Base-by-base conservation (phyloP, 2,888 invertebrate species). In the Andrena hattorfiana region DNA sequence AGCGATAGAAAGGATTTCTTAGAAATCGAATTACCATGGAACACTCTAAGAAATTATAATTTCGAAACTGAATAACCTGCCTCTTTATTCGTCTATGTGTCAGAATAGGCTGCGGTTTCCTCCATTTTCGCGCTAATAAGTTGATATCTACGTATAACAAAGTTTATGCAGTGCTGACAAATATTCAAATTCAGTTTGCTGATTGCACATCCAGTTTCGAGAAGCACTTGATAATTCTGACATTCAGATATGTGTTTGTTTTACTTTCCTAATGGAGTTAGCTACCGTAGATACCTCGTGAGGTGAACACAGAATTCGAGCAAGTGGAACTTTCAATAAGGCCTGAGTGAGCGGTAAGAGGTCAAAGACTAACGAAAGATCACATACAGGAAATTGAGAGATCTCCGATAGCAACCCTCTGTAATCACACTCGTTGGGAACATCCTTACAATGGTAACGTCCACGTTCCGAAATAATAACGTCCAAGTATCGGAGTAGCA, bases 1-100 rank as follows among this genome's bases (percentile, higher is more conserved):
- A 6, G 28, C 49, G 68, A 7, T 5, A 4, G 20, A 26, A 51
- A n/a, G 32, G 66, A 70, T 77, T 71, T 80, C 62, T 59, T 51
- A 28, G 35, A 56, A 63, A 68, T 71, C 67, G 28, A 42, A 63
- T 82, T 68, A 59, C 60, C 81, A 35, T 49, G 28, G 63, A 56
- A 56, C 32, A 56, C 13, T 26, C 23, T 56, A 26, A 56, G 23
- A 56, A 56, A 56, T 56, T 56, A 23, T 56, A 26, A 56, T 26
- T 10, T 13, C 10, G 26, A 26, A 56, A 3, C 4, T 23, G 56
- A 56, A 10, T 26, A 56, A 68, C 30, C 51, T 67, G 67, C 51
- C 20, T 30, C n/a, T n/a, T 13, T 28, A 23, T 60, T 60, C 56
- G n/a, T 8, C 51, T 8, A 2, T 8, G 51, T 2, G 20, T 51